A percentile compares a stretch with the other conserved stretches of the same genome.
These are phyloP conservation scores for Oedothorax gibbosus DNA, from an alignment of 1,140 invertebrate species.

Conservation along the genomic window DNA sequence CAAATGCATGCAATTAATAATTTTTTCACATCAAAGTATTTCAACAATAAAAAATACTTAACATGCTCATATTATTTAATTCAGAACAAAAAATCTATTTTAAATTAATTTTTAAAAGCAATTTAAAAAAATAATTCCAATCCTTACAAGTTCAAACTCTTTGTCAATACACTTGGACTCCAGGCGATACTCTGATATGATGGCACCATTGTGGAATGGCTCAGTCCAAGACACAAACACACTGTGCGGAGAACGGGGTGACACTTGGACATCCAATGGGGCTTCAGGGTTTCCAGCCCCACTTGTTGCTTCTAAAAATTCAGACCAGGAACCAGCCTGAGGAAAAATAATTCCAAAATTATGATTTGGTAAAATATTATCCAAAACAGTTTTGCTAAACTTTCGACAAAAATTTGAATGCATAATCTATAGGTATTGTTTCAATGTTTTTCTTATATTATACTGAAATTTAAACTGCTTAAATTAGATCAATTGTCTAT, in stretches of 20 bases:
- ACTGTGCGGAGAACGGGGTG: constrained; percentile 75
- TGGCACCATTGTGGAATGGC: constrained; percentile 81
- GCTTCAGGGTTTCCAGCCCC: constrained; percentile 82
- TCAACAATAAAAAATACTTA: neutral
- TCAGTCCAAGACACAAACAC: constrained; percentile 80
- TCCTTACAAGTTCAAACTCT: constrained; percentile 41
- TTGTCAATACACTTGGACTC: constrained; percentile 74
- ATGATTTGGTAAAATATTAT: neutral
- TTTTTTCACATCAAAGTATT: neutral
- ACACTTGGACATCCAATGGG: constrained; percentile 73
- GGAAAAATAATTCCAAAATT: constrained; percentile 26
- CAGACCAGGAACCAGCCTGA: constrained; percentile 80
- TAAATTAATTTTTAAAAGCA: neutral
- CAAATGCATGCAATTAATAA: no score
- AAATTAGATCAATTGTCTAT: no score
- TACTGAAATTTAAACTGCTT: no score
- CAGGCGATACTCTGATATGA: constrained; percentile 81
- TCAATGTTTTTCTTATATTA: no score
- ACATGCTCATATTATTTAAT: neutral
- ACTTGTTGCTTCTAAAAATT: constrained; percentile 78
- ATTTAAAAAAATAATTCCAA: constrained; percentile 2
- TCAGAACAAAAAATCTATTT: neutral
- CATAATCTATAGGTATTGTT: no score
- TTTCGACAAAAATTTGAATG: no score
- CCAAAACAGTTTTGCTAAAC: neutral